These are phyloP conservation scores for Heteromyza rotundicornis DNA, from an alignment of 2,888 invertebrate species.

Conservation along the genomic window DNA sequence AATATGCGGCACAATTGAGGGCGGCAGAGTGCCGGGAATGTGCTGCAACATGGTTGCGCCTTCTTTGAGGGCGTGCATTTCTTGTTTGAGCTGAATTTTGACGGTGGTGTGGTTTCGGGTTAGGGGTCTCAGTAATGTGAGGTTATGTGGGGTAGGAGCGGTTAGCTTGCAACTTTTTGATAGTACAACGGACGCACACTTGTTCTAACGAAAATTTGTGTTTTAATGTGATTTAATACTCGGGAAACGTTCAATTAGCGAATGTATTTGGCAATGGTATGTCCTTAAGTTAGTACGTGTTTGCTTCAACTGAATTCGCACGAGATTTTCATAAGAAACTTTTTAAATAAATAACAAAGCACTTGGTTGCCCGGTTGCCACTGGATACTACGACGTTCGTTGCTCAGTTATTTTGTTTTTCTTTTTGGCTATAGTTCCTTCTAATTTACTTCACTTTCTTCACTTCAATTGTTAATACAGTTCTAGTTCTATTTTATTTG, in stretches of 20 bases:
- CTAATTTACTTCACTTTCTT: conserved; percentile 7
- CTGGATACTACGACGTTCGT: conserved; percentile 15
- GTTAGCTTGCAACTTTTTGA: too few relatives aligned
- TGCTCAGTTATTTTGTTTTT: conserved; percentile 19
- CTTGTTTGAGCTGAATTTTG: conserved; percentile 49
- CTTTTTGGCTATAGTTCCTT: conserved; percentile 13
- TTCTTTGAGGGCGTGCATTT: conserved; percentile 52
- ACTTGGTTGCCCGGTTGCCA: conserved; percentile 18
- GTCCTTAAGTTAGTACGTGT: neutral
- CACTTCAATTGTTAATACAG: conserved; percentile 4
- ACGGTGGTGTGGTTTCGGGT: conserved; percentile 16
- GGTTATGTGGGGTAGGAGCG: too few relatives aligned
- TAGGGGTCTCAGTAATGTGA: neutral
- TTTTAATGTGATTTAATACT: too few relatives aligned
- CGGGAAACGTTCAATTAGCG: neutral
- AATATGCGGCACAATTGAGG: conserved; percentile 33
- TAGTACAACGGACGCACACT: too few relatives aligned
- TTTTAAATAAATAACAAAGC: conserved; percentile 28
- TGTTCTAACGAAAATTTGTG: too few relatives aligned
- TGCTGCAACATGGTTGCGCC: conserved; percentile 55
- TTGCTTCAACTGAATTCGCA: neutral
- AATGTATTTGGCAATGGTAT: neutral
- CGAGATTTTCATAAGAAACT: neutral
- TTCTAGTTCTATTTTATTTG: too few relatives aligned
- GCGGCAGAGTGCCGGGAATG: conserved; percentile 36